Base-by-base conservation (phyloP, 2,797 vertebrate species). In the Hephaestus fuliginosus region DNA sequence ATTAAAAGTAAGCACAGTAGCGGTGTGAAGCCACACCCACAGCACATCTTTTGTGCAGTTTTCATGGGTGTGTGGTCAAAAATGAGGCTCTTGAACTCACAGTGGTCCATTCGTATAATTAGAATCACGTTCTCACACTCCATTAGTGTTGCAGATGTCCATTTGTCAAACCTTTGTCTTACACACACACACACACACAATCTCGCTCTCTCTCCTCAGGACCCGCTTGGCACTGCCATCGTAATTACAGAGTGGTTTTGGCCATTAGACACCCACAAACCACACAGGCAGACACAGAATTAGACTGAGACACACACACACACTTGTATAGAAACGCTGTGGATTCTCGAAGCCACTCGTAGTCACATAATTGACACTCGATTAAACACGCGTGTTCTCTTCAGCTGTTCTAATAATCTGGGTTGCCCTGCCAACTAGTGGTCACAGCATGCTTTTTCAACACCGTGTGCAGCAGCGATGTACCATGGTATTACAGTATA, bases 101-200 rank as follows among this genome's bases (percentile, higher is more conserved):
- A 53, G 76, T 76, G 83, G 83, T 80, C 84, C 55, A 33, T 76
- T 86, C 76, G 30, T 65, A 71, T 89, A 92, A 87, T 92, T 90
- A 86, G 60, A 84, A 25, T 43, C 17, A 56, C 20, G 55, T 73
- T 81, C 69, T 86, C 61, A 80, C 68, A 76, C 80, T 82, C 88
- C 88, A 91, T 90, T 88, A 86, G 86, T 74, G 80, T 55, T 62
- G 72, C 63, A 84, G 77, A 90, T 72, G 82, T 87, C 83, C 78
- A 82, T 89, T 91, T 81, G 78, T 90, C 84, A 88, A 80, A 80
- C 63, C 67, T 82, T 73, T 79, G 77, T 86, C 82, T 72, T 43
- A 57, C 68, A 65, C 80, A 55, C 74, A 70, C 66, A 70, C 66
- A 53, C 76, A 44, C 44, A 64, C 41, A 57, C 74, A 66, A 67